A percentile compares a stretch with the other conserved stretches of the same genome.
phyloP scores from a whole-genome alignment of 2,888 invertebrate genomes.

The Protodeltote pygarga region DNA sequence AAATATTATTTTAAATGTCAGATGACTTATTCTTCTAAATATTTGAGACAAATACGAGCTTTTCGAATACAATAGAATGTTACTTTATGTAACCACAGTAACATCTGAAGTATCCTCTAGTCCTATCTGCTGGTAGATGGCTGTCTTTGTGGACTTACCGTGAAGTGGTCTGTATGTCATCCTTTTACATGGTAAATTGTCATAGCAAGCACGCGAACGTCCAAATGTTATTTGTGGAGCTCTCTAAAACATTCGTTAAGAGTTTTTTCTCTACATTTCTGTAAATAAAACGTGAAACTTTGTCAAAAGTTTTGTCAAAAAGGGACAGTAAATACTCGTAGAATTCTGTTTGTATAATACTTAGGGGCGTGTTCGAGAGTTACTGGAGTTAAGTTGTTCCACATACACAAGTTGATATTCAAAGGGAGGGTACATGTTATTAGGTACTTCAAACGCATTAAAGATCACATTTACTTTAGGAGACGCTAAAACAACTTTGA shows the following conservation, averaged over 20 bases:
- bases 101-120: slow-evolving; percentile 20
- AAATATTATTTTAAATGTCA: no score
- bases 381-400: slow-evolving; percentile 49
- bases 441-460: slow-evolving; percentile 46
- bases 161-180: slow-evolving; percentile 35
- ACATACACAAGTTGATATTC: slow-evolving; percentile 48
- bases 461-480: slow-evolving; percentile 34
- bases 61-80: slow-evolving; percentile 10
- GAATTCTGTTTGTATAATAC: slow-evolving; percentile 59
- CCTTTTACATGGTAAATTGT: slow-evolving; percentile 39
- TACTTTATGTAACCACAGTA: slow-evolving; percentile 12
- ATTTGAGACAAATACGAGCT: slow-evolving; percentile 7
- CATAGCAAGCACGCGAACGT: slow-evolving; percentile 32
- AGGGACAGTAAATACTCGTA: slow-evolving; percentile 62
- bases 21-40: background rate
- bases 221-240: slow-evolving; percentile 55
- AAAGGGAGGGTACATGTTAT: slow-evolving; percentile 37
- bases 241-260: slow-evolving; percentile 49
- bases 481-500: slow-evolving; percentile 36
- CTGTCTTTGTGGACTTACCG: slow-evolving; percentile 26
- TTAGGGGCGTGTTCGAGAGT: slow-evolving; percentile 52
- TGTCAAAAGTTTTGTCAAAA: slow-evolving; percentile 50
- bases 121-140: slow-evolving; percentile 13
- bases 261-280: slow-evolving; percentile 52
- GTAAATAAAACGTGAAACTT: slow-evolving; percentile 50